Base-by-base conservation (phyloP, 1,140 invertebrate genomes). In the Diorhabda sublineata region DNA sequence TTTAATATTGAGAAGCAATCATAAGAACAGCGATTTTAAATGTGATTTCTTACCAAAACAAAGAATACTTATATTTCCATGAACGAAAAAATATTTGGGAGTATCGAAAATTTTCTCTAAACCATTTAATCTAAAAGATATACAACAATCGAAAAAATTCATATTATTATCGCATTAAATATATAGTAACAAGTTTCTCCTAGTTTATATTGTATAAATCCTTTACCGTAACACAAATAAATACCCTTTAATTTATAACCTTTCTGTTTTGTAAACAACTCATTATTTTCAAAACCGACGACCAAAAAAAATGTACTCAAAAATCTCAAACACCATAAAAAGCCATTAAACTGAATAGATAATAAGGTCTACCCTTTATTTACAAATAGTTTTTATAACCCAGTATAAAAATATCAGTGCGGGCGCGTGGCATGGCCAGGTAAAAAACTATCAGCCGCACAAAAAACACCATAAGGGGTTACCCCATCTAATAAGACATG, bases 381-480 rank as follows among this genome's bases (percentile, higher is more conserved):
- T 74, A 74, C 73, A 74, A 70, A 42, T 64, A 52, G 45, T 64
- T 64, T 64, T 64, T 64, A 64, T 56, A 45, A 45, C 66, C 67
- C 73, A 52, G 66, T 69, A 75, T 69, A 73, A 67, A 72, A 74
- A 42, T 63, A 52, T 67, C 63, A 52, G 45, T 47, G 61, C 59
- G 59, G 45, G 64, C 71, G 73, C 71, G 73, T 73, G 75, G 71
- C 73, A 61, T 61, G 45, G 42, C 63, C 75, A 76, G 75, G 75
- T 76, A 76, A 75, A 76, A 76, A 76, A 73, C 67, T 68, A 64
- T 64, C 63, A n/a, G 42, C 52, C 11, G 52, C 66, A 76, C 71
- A 75, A 74, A 76, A 71, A 69, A 68, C 26, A 61, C 64, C 73
- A 61, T 68, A 61, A 72, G 73, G 73, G 72, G 74, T 74, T 74